phyloP scores from a whole-genome alignment of 2,797 vertebrate genomes.

The Mus minutoides region DNA sequence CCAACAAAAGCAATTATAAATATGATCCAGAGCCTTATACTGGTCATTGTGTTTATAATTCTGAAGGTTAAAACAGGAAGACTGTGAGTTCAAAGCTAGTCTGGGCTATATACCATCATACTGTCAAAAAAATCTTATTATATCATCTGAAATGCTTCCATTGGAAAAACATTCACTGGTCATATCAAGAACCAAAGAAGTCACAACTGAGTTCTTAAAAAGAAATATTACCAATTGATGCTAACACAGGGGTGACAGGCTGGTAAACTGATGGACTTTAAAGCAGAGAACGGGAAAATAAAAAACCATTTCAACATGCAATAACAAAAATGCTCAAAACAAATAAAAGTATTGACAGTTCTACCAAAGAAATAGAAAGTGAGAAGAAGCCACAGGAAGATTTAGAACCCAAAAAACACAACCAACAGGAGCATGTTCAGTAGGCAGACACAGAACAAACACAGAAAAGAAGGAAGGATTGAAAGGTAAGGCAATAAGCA shows the following conservation, averaged over 20 bases:
- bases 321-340: background rate
- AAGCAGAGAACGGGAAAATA: background rate
- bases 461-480: background rate
- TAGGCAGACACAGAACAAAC: background rate
- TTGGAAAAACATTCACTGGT: background rate
- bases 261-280: background rate
- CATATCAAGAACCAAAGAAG: background rate
- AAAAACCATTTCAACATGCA: background rate
- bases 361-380: background rate
- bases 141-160: background rate
- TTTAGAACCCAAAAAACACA: background rate
- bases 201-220: background rate
- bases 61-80: background rate
- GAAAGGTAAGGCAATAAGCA: background rate
- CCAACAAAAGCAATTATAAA: background rate
- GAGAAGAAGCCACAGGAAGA: background rate
- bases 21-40: background rate
- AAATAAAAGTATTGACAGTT: background rate
- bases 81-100: background rate
- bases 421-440: background rate
- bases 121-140: background rate
- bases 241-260: background rate
- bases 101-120: background rate
- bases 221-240: background rate
- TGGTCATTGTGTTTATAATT: background rate